Evolutionary conservation across 2,888 invertebrate genomes (phyloP).

Genomic region (Amphipoea oculea): DNA sequence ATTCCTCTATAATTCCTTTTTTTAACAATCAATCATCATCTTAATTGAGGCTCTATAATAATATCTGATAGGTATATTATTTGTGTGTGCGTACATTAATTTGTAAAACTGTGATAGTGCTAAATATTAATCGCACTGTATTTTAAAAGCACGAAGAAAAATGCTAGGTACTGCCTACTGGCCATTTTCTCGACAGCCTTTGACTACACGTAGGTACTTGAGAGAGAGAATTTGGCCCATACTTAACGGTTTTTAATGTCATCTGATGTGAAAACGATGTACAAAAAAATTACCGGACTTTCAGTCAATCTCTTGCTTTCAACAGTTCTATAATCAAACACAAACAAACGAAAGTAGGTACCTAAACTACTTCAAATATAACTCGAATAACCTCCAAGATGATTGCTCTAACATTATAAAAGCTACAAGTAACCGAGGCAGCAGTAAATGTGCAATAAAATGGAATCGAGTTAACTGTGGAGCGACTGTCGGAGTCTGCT

Average conservation of each 20-base stretch:
- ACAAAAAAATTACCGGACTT: too few relatives aligned
- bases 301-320: too few relatives aligned
- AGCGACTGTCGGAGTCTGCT: constrained; percentile 56
- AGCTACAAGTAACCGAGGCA: constrained; percentile 49
- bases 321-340: background rate
- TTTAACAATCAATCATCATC: too few relatives aligned
- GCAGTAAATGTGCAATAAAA: constrained; percentile 66
- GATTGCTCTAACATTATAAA: constrained; percentile 50
- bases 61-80: background rate
- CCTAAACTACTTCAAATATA: constrained; percentile 23
- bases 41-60: too few relatives aligned
- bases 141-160: background rate
- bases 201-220: background rate
- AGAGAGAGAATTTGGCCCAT: background rate
- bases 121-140: background rate
- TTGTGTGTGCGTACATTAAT: background rate
- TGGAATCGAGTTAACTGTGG: constrained; percentile 65
- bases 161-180: background rate
- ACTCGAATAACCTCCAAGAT: constrained; percentile 35
- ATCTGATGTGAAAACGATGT: background rate
- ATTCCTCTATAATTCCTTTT: background rate
- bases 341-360: constrained; percentile 3
- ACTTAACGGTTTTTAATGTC: background rate
- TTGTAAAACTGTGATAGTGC: background rate
- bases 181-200: background rate